phyloP scores from a whole-genome alignment of 2,888 invertebrate genomes.

The Steinernema scapterisci region DNA sequence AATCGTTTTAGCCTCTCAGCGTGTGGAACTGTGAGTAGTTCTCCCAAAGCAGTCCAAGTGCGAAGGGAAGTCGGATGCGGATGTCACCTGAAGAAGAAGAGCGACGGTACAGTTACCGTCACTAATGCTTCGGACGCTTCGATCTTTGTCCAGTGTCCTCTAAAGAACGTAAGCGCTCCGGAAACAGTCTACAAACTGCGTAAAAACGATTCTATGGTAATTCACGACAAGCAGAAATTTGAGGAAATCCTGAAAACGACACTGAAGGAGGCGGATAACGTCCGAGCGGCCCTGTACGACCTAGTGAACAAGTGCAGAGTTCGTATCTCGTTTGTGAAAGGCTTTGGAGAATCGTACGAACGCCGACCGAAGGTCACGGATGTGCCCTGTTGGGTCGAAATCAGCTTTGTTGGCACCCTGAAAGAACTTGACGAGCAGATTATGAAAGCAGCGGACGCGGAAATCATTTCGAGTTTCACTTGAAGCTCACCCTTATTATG shows the following conservation, averaged over 20 bases:
- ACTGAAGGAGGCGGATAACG: neutral
- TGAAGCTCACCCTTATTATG: neutral
- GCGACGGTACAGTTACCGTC: neutral
- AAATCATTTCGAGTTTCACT: conserved; percentile 2
- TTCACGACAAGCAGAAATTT: neutral
- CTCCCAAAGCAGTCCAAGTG: neutral
- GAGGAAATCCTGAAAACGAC: neutral
- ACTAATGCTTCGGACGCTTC: neutral
- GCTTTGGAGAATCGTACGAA: neutral
- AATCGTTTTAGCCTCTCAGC: conserved; percentile 1
- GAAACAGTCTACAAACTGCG: neutral
- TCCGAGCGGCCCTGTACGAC: neutral
- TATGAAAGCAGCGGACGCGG: neutral
- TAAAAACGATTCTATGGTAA: neutral
- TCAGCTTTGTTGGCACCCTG: neutral
- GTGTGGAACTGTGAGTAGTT: neutral
- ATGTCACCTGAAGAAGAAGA: neutral
- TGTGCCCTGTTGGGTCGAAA: conserved; percentile 2
- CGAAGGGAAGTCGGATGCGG: conserved; percentile 16
- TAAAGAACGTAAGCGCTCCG: neutral
- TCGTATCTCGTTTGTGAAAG: neutral
- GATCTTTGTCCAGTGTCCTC: conserved; percentile 3
- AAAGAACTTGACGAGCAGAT: conserved; percentile 1
- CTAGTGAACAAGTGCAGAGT: conserved; percentile 3
- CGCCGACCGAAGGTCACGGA: neutral